phyloP scores from a whole-genome alignment of 2,888 invertebrate species.

The Biston betularia region DNA sequence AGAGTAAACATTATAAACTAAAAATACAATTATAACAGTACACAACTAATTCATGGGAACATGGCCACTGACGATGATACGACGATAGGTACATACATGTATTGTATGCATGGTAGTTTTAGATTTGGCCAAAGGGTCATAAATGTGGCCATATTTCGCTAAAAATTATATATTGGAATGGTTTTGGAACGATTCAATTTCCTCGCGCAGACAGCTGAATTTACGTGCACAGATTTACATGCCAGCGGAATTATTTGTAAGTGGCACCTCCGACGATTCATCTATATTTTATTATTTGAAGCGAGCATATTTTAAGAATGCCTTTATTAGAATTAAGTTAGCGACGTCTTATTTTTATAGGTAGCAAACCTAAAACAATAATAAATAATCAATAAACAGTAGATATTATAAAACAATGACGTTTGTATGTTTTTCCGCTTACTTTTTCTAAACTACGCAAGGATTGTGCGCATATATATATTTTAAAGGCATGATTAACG shows the following conservation, averaged over 20 bases:
- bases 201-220: conserved; percentile 82
- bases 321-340: conserved; percentile 50
- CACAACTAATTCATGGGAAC: background rate
- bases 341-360: conserved; percentile 7
- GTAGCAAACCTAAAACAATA: no score
- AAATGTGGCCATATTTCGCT: conserved; percentile 63
- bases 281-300: conserved; percentile 74
- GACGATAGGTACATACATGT: background rate
- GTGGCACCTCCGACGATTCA: conserved; percentile 73
- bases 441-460: no score
- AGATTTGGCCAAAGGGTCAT: conserved; percentile 36
- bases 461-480: no score
- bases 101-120: background rate
- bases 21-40: background rate
- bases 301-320: conserved; percentile 60
- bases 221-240: conserved; percentile 84
- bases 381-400: no score
- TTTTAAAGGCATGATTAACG: no score
- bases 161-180: conserved; percentile 79
- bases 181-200: conserved; percentile 84
- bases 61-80: background rate
- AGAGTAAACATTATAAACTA: no score
- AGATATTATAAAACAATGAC: no score
- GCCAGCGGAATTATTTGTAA: conserved; percentile 82
- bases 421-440: no score